Base-by-base conservation (phyloP, 2,888 invertebrate species). In the Leucoptera coffeella region DNA sequence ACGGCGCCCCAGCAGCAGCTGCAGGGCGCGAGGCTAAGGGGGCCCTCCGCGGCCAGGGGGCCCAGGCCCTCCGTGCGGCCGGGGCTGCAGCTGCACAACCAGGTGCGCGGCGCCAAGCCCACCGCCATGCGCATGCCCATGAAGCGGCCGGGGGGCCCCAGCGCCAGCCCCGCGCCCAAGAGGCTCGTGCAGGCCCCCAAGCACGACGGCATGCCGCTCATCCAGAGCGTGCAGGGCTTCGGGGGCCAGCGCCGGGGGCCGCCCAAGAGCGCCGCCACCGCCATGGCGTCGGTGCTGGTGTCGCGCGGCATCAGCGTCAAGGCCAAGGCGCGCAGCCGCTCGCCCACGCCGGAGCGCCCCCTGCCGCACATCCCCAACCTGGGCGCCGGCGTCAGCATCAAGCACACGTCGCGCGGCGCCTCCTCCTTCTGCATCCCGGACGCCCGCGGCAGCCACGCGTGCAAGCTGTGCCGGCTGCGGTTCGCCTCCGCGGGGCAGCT, bases 231-330 rank as follows among this genome's bases (percentile, higher is more conserved):
- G 15, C 82, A 85, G 56, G 82, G 84, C 32, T 55, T 84, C 22
- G 80, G 80, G n/a, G 82, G 82, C 41, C 81, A 82, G 30, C 80
- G 83, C 32, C 84, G 83, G 2, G 61, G 85, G 35, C 82, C 82
- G 17, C 77, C 76, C 37, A 69, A 71, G 37, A 56, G 64, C 2
- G 78, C 78, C 25, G 82, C 84, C 1, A 82, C 78, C 41, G 81
- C 82, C 1, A 85, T 87, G 41, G 85, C 86, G 1, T 82, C 80
- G 44, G 81, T 86, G 30, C 51, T 87, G 30, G 85, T 85, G 3
- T 81, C 82, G 4, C 64, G 86, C 32, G 86, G 86, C 2, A 86
- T 87, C 29, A 85, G 85, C 17, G 78, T 87, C 1, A 85, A 85
- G 23, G 76, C 77, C 22, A 80, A 82, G 23, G 74, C 78, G 14